These are phyloP conservation scores for Festucalex cinctus DNA, from an alignment of 2,113 vertebrate species.

Conservation along the genomic window DNA sequence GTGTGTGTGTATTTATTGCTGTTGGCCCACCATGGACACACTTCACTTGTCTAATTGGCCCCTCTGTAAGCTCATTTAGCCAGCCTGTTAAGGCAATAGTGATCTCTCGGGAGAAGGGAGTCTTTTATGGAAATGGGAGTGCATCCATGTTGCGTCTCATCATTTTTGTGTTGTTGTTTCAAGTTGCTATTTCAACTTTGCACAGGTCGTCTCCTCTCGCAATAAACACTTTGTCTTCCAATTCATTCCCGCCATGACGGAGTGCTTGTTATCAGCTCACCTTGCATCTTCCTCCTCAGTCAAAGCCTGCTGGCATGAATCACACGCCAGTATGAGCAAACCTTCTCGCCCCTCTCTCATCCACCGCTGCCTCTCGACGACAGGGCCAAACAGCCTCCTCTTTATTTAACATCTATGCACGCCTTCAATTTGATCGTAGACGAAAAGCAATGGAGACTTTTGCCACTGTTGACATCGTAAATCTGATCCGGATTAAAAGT, in stretches of 20 bases:
- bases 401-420: slow-evolving; percentile 62
- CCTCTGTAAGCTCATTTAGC: not conserved
- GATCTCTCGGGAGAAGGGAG: not conserved
- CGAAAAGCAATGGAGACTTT: slow-evolving; percentile 54
- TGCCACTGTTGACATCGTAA: slow-evolving; percentile 66
- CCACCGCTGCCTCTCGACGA: slow-evolving; percentile 27
- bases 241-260: slow-evolving; percentile 60
- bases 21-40: not conserved
- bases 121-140: not conserved
- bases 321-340: slow-evolving; percentile 54
- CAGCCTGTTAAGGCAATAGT: not conserved
- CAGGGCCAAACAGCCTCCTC: slow-evolving; percentile 43
- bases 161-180: not conserved
- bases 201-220: not conserved
- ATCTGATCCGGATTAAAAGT: slow-evolving; percentile 67
- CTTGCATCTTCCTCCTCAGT: slow-evolving; percentile 42
- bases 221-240: slow-evolving; percentile 8
- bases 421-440: slow-evolving; percentile 60
- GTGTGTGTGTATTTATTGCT: not conserved
- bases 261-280: slow-evolving; percentile 64
- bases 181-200: not conserved
- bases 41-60: slow-evolving; percentile 1
- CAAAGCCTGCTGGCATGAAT: slow-evolving; percentile 60
- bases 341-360: not conserved
- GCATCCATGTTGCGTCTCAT: not conserved